phyloP scores from a whole-genome alignment of 2,888 invertebrate genomes.

The Eristalinus sepulchralis region DNA sequence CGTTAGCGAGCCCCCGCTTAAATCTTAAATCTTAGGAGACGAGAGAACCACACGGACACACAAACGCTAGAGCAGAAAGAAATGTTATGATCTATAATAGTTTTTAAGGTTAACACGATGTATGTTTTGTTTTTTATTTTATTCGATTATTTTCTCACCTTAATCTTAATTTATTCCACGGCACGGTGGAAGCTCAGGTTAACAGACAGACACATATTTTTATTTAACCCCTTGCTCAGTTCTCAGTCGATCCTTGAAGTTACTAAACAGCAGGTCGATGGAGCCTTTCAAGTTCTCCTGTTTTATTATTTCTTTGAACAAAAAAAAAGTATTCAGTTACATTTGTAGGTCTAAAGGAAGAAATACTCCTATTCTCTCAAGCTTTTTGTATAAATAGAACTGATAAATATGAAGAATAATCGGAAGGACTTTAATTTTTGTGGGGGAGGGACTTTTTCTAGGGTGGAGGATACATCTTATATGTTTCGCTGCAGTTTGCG shows the following conservation, averaged over 20 bases:
- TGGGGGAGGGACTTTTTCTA: neutral
- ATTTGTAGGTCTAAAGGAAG: conserved; percentile 35
- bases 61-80: neutral
- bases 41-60: neutral
- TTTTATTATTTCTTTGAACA: neutral
- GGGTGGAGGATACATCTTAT: too few relatives aligned
- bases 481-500: too few relatives aligned
- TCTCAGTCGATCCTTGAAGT: conserved; percentile 19
- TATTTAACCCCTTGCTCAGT: conserved; percentile 37
- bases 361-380: conserved; percentile 14
- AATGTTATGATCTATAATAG: conserved; percentile 38
- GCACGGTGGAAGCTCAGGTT: conserved; percentile 69
- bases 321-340: conserved; percentile 36
- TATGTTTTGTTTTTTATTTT: conserved; percentile 22
- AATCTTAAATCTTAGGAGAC: neutral
- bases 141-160: neutral
- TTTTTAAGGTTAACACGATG: conserved; percentile 38
- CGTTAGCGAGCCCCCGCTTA: conserved; percentile 29
- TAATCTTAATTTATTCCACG: conserved; percentile 26
- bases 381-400: conserved; percentile 59
- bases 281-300: neutral
- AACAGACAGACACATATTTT: conserved; percentile 18
- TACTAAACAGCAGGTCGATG: neutral
- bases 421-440: neutral
- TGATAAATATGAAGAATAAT: conserved; percentile 65